Percentiles rank a stretch among this genome's conserved stretches.
Conservation (phyloP, 2,797 vertebrate species). For the Hephaestus fuliginosus region DNA sequence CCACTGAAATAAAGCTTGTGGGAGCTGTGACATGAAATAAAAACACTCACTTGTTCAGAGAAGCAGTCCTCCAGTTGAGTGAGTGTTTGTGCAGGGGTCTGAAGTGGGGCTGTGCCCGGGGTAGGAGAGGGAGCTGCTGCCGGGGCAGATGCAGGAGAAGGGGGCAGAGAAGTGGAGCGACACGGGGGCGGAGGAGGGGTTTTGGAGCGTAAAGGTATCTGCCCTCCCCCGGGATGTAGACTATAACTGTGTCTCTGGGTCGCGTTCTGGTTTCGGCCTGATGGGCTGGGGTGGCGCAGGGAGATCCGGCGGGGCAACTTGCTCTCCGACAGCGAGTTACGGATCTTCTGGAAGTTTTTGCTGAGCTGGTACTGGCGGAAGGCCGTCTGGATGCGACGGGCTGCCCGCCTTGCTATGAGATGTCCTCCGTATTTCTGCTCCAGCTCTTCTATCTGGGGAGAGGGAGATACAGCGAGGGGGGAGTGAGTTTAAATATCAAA, state of each 20-base stretch:
- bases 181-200: slow-evolving; percentile 87
- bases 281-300: slow-evolving; percentile 89
- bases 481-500: slow-evolving; percentile 56
- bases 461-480: slow-evolving; percentile 9
- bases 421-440: slow-evolving; percentile 98
- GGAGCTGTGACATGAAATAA: neutral
- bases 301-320: slow-evolving; percentile 96
- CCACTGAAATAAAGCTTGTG: neutral
- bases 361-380: slow-evolving; percentile 99
- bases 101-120: slow-evolving; percentile 79
- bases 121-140: slow-evolving; percentile 16
- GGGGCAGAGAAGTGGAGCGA: slow-evolving; percentile 92
- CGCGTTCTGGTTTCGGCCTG: slow-evolving; percentile 69
- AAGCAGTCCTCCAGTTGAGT: slow-evolving; percentile 99
- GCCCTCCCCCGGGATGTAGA: slow-evolving; percentile 78
- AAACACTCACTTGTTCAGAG: slow-evolving; percentile 88
- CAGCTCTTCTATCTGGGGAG: slow-evolving; percentile 94
- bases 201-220: slow-evolving; percentile 85
- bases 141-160: slow-evolving; percentile 81
- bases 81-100: slow-evolving; percentile 87
- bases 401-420: slow-evolving; percentile 94
- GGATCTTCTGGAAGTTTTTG: slow-evolving; percentile 99
- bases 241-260: slow-evolving; percentile 83
- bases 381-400: slow-evolving; percentile 97
- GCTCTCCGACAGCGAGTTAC: slow-evolving; percentile 96